Base-by-base conservation (phyloP, 2,797 vertebrate genomes). In the Sebastes flavidus region DNA sequence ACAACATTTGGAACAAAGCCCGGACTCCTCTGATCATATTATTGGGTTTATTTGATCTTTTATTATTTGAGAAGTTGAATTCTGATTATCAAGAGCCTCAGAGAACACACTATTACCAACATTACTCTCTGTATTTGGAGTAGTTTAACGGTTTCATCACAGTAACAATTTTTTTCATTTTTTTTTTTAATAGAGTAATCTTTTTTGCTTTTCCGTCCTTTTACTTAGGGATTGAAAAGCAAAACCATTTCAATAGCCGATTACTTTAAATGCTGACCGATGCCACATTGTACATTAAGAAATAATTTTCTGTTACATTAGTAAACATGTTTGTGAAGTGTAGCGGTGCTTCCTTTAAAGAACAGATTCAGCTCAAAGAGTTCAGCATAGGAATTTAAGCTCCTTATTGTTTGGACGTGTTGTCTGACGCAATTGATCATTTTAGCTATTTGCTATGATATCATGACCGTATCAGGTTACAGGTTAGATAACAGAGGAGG, bases 391-490 rank as follows among this genome's bases (percentile, higher is more conserved):
- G 7, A 38, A 59, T 77, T 55, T 67, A 62, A 65, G 65, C 68
- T 55, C 2, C 38, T 81, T 78, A 24, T 4, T 81, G 56, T 79
- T 65, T 78, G 24, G 38, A 73, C 29, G 24, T 75, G 38, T 70
- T 80, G 49, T 71, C 25, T 85, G 82, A 84, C 22, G 62, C 81
- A 59, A 65, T 62, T 65, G 56, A 36, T 65, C 65, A 14, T 68
- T 81, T 75, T 3, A 49, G 54, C 54, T 6, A 0, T 75, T 77
- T 70, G 25, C 25, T 42, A 1, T 82, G 76, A 82, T 81, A 34
- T 82, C 78, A 80, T 70, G 25, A 12, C 60, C 60, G 8, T 68
- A 54, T 79, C 27, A 68, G 58, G 54, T 81, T 80, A 65, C 75
- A 70, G 32, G 71, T 59, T 59, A 27, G 52, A 72, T 62, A 70